Base-by-base conservation (phyloP, 2,888 invertebrate species). In the Drosophila bunnanda region DNA sequence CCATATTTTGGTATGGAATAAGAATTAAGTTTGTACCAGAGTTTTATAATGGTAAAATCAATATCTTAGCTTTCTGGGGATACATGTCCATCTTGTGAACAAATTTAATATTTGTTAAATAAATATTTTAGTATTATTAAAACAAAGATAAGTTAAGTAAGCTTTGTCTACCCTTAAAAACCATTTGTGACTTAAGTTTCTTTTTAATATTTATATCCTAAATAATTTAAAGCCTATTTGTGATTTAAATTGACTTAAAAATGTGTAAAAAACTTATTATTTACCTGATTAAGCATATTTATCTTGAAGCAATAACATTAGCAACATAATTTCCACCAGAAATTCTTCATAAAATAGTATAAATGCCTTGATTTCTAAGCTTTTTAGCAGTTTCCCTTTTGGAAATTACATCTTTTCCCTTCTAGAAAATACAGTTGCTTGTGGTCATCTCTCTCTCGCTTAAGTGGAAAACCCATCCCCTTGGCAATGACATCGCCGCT, bases 401-500 rank as follows among this genome's bases (percentile, higher is more conserved):
- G 25, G 25, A 25, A 25, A 4, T 25, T 2, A 1, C 0, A 20
- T 32, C 2, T 13, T 17, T 20, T 13, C 8, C 17, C 9, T 32
- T 32, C 20, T 4, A 13, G 20, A 32, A 32, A 20, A 20, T 32
- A 8, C 4, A 17, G 13, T 30, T 12, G 2, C 25, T 30, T 4
- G 15, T 20, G 28, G 28, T 10, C 25, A 13, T 20, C 65, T 15
- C 9, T 10, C 2, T 32, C 5, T 20, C 7, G 2, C 0, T n/a
- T n/a, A 4, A 30, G 13, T 20, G 30, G 17, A 64, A 64, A 38
- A 50, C 41, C 13, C 56, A 67, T 68, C 48, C 48, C 32, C 55
- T 36, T 34, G 54, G 25, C 78, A 72, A 77, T 75, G 74, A 65
- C 68, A 59, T 66, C 41, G 32, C 39, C 44, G 46, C n/a, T n/a